Percentiles rank a stretch among this genome's conserved stretches.
Conservation (phyloP, 2,113 vertebrate genomes). For the Solenodon paradoxus region DNA sequence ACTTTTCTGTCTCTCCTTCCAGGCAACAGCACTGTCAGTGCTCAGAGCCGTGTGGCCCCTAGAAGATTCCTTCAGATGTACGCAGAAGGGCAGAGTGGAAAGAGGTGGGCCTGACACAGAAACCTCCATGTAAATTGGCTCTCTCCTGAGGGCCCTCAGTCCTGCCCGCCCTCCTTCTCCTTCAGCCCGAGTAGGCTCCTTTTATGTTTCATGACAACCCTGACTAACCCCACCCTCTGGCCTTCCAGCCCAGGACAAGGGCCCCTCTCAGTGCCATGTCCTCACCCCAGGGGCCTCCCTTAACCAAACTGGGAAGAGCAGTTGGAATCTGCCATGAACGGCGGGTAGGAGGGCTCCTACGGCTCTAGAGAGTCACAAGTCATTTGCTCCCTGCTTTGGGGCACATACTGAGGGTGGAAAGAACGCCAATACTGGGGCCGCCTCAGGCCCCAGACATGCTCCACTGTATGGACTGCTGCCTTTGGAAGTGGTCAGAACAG, state of each 20-base stretch:
- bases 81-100: neutral
- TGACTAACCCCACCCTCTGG: neutral
- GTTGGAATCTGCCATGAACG: neutral
- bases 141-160: neutral
- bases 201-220: fast-evolving
- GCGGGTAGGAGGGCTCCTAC: neutral
- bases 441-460: neutral
- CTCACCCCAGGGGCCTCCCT: neutral
- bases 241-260: neutral
- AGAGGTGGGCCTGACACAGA: neutral
- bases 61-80: neutral
- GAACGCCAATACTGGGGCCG: neutral
- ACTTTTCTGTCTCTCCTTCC: neutral
- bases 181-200: no score
- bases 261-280: neutral
- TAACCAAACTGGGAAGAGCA: neutral
- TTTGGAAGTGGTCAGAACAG: neutral
- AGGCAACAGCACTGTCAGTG: neutral
- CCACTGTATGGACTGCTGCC: neutral
- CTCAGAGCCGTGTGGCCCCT: neutral
- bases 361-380: neutral
- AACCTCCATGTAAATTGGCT: neutral
- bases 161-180: neutral
- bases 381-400: neutral
- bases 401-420: neutral